These are phyloP conservation scores for Xenopus tropicalis DNA, from an alignment of 2,113 vertebrate species.

Conservation along the genomic window UCB_Xtro_10.0 CM004443.2:136397501-136398000, in stretches of 20 bases:
- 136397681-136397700: neutral
- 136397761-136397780: too few species aligned
- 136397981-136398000: conserved; percentile 14
- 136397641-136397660: too few species aligned
- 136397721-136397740: too few species aligned
- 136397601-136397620: too few species aligned
- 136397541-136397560: too few species aligned
- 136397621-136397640: too few species aligned
- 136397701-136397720: too few species aligned
- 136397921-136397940: neutral
- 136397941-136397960: neutral
- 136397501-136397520: too few species aligned
- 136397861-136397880: neutral
- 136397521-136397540: too few species aligned
- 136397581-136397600: too few species aligned
- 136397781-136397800: neutral
- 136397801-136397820: neutral
- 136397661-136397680: neutral
- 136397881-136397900: neutral
- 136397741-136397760: too few species aligned
- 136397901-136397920: neutral
- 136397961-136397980: neutral
- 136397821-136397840: neutral
- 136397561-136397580: too few species aligned
- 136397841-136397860: neutral